These are phyloP conservation scores for Lepidurus arcticus DNA, from an alignment of 1,140 invertebrate genomes.

Conservation along the genomic window DNA sequence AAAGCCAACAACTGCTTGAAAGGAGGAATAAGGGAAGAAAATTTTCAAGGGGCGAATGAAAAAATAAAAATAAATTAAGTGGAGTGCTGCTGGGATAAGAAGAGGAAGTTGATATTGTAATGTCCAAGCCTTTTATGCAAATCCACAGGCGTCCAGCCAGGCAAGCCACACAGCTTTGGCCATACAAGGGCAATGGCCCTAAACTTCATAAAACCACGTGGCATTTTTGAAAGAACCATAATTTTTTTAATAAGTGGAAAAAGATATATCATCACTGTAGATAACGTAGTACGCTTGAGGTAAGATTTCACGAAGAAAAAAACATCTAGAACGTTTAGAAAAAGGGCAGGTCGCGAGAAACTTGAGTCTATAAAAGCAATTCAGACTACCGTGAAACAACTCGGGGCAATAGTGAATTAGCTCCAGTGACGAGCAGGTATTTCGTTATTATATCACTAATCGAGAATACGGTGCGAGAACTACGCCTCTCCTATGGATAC, in stretches of 20 bases:
- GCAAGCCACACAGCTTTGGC: not conserved
- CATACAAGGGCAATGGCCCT: slow-evolving; percentile 13
- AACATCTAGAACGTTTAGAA: not conserved
- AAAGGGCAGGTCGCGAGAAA: not conserved
- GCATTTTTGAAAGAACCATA: not conserved
- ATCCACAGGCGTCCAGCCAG: slow-evolving; percentile 9
- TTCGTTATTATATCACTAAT: not conserved
- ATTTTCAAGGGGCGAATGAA: not conserved
- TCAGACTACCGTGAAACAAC: not conserved
- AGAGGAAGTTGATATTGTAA: slow-evolving; percentile 17
- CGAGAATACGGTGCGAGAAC: too few species aligned
- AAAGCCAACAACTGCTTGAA: not conserved
- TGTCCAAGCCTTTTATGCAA: not conserved
- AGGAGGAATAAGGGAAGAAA: not conserved
- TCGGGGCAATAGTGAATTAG: not conserved
- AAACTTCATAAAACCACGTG: not conserved
- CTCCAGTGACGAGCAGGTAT: not conserved
- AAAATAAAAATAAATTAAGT: not conserved
- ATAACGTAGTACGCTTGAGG: not conserved
- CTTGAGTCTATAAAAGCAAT: not conserved
- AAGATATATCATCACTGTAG: not conserved
- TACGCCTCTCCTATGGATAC: too few species aligned
- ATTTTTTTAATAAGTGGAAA: not conserved
- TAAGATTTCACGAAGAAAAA: not conserved
- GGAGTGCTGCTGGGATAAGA: not conserved